These are phyloP conservation scores for Blennius ocellaris DNA, from an alignment of 2,113 vertebrate species.

Conservation along the genomic window DNA sequence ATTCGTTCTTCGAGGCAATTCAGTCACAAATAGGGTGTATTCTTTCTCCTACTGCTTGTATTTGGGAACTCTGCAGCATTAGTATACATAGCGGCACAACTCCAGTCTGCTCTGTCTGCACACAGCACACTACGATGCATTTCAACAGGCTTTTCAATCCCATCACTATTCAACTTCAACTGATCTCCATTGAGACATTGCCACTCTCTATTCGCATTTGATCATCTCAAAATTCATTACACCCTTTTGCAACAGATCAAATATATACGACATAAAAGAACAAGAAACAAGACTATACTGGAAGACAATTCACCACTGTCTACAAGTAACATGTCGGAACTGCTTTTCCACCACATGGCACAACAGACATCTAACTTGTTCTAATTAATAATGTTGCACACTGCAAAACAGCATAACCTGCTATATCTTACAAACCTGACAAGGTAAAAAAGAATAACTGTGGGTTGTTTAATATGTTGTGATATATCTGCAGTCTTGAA, in stretches of 20 bases:
- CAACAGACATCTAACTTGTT: conserved; percentile 24
- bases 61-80: conserved; percentile 54
- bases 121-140: conserved; percentile 60
- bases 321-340: conserved; percentile 32
- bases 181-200: conserved; percentile 48
- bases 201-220: conserved; percentile 50
- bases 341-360: conserved; percentile 23
- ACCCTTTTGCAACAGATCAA: conserved; percentile 44
- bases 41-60: conserved; percentile 13
- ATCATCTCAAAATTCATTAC: conserved; percentile 54
- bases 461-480: neutral
- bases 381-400: conserved; percentile 23
- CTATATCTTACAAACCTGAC: conserved; percentile 13
- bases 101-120: conserved; percentile 49
- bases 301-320: conserved; percentile 12
- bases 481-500: neutral
- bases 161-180: conserved; percentile 56
- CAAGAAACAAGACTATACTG: conserved; percentile 8
- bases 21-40: too few relatives aligned
- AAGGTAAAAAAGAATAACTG: too few relatives aligned
- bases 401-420: neutral
- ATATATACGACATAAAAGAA: conserved; percentile 30
- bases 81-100: conserved; percentile 64
- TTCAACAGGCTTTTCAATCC: conserved; percentile 61
- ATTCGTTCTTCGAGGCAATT: too few relatives aligned